Evolutionary conservation across 2,797 vertebrate species (phyloP), one percentile per base, ranked within the genome.

Genomic region (Sciaenops ocellatus): DNA sequence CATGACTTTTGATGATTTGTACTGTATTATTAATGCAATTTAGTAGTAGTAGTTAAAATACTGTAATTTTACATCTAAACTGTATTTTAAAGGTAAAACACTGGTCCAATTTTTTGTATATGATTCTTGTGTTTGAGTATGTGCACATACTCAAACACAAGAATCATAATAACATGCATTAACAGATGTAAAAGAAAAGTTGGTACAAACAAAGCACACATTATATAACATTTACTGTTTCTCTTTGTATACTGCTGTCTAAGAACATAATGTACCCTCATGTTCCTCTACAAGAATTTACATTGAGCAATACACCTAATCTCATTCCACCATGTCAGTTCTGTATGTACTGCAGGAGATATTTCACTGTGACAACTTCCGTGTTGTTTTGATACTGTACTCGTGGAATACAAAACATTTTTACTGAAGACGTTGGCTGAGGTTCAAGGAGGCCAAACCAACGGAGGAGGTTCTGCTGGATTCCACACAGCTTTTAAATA

Each of bases 401-500:
- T 15, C 26, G 2, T 28, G 28, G 26, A 73, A 34, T 57, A 47
- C 26, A 0, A n/a, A 9, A 47, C 63, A 50, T 81, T 56, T 70
- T 51, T 41, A 38, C 18, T 52, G 28, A 72, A 22, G 7, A 65
- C 26, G 62, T 52, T 80, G 75, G 60, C 70, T 18, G 56, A 24
- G 2, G 17, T 71, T 56, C 42, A 84, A 52, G 0, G 20, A 42
- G 0, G 17, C 2, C 34, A 70, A 73, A 81, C 52, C 16, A 46
- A 48, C 22, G 6, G 12, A 69, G 42, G 81, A 69, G 61, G 69
- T 85, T 85, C 26, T 59, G 50, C 75, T 83, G 64, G 78, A 86
- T 88, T 90, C 83, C 88, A 82, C 16, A 18, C n/a, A 64, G 20
- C 0, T 15, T 64, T 76, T 12, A 81, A 50, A 78, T 51, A 44